Evolutionary conservation across 2,113 vertebrate genomes (phyloP).

Genomic region (Macquaria ambigua): DNA sequence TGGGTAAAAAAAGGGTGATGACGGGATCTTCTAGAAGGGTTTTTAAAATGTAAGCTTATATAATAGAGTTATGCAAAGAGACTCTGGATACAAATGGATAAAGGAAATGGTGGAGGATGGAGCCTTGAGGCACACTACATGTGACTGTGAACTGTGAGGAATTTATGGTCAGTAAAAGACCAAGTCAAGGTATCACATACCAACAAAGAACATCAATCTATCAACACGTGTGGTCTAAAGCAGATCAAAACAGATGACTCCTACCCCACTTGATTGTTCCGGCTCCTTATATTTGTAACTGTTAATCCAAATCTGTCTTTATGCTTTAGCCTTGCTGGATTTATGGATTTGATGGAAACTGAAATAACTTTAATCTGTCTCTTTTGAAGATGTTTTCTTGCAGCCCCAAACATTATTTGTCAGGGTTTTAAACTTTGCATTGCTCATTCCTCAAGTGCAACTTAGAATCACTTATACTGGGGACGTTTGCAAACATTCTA

Average conservation of each 20-base stretch:
- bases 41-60: background rate
- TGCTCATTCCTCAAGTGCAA: background rate
- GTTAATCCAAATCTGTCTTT: background rate
- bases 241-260: background rate
- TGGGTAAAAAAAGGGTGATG: background rate
- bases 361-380: slow-evolving; percentile 19
- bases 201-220: background rate
- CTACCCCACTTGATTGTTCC: background rate
- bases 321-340: slow-evolving; percentile 4
- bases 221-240: background rate
- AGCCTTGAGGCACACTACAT: slow-evolving; percentile 1
- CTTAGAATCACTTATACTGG: background rate
- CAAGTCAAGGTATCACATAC: background rate
- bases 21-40: too few relatives aligned
- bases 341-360: background rate
- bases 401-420: background rate
- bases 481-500: background rate
- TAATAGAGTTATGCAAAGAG: background rate
- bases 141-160: background rate
- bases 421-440: slow-evolving; percentile 5
- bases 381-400: slow-evolving; percentile 20
- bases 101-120: background rate
- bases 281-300: background rate
- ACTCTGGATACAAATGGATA: background rate
- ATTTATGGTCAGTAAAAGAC: background rate